These are phyloP conservation scores for Caradrina kadenii DNA, from an alignment of 2,888 invertebrate genomes.

Conservation along the genomic window DNA sequence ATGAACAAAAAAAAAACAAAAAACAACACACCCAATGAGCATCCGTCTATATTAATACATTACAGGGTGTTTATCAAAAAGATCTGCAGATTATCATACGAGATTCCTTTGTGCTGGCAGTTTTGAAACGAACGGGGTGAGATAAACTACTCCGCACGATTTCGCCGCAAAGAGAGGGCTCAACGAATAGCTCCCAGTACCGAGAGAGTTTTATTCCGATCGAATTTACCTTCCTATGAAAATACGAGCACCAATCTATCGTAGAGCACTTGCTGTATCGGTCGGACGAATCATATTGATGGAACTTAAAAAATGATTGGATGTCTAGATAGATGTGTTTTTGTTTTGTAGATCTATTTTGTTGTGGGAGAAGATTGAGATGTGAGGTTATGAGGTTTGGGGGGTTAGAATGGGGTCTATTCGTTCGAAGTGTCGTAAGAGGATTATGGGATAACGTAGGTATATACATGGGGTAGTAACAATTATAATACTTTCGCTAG, in stretches of 20 bases:
- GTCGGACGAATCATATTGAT: constrained; percentile 58
- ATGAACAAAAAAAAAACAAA: constrained; percentile 22
- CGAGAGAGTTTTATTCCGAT: constrained; percentile 85
- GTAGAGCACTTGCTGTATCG: constrained; percentile 64
- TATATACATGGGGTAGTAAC: not conserved
- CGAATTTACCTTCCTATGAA: constrained; percentile 83
- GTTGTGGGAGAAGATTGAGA: not conserved
- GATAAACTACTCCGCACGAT: constrained; percentile 88
- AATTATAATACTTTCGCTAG: not conserved
- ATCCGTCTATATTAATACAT: constrained; percentile 56
- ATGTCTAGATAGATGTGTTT: constrained; percentile 34
- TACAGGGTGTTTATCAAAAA: constrained; percentile 68
- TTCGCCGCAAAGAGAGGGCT: constrained; percentile 88
- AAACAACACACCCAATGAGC: not conserved
- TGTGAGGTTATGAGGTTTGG: not conserved
- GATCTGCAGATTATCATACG: constrained; percentile 84
- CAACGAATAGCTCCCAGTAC: constrained; percentile 77
- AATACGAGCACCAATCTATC: constrained; percentile 70
- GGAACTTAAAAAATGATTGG: constrained; percentile 60
- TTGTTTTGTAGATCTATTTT: constrained; percentile 16
- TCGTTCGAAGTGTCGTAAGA: constrained; percentile 3
- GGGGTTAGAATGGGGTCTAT: not conserved
- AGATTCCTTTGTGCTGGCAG: constrained; percentile 80
- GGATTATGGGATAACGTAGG: constrained; percentile 21
- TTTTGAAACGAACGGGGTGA: constrained; percentile 78